A percentile compares a stretch with the other conserved stretches of the same genome.
These are phyloP conservation scores for Drosophila helvetica DNA, from an alignment of 2,888 invertebrate species.

Conservation along the genomic window DNA sequence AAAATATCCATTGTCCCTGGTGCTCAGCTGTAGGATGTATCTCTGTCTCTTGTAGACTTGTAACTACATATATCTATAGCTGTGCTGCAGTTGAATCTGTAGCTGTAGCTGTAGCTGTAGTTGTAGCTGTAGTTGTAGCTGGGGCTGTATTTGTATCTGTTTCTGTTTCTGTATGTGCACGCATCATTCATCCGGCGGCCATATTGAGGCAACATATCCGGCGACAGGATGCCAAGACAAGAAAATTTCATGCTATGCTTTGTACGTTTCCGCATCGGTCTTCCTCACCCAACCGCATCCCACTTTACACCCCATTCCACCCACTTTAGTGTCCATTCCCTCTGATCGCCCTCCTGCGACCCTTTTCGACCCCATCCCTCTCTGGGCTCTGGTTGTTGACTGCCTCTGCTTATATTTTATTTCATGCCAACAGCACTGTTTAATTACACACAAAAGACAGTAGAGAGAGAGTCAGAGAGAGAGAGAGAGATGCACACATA, in stretches of 20 bases:
- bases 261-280: conserved; percentile 68
- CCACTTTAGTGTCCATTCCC: neutral
- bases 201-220: conserved; percentile 80
- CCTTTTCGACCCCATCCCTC: conserved; percentile 24
- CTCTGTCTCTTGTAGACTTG: conserved; percentile 24
- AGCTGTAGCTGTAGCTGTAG: too few species aligned
- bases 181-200: conserved; percentile 80
- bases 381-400: conserved; percentile 37
- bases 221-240: conserved; percentile 80
- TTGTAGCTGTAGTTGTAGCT: conserved; percentile 22
- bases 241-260: conserved; percentile 78
- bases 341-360: neutral
- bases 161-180: conserved; percentile 53
- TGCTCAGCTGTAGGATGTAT: conserved; percentile 41
- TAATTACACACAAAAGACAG: conserved; percentile 79
- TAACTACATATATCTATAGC: conserved; percentile 1
- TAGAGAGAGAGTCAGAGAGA: conserved; percentile 1
- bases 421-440: conserved; percentile 79
- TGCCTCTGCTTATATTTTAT: conserved; percentile 76
- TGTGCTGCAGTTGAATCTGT: conserved; percentile 22
- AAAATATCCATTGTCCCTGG: conserved; percentile 63
- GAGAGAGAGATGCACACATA: conserved; percentile 9
- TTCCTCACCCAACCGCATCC: conserved; percentile 1
- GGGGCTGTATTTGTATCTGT: conserved; percentile 20
- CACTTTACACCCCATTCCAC: neutral